These are phyloP conservation scores for Indicator indicator DNA, from an alignment of 2,113 vertebrate genomes.

Conservation along the genomic window DNA sequence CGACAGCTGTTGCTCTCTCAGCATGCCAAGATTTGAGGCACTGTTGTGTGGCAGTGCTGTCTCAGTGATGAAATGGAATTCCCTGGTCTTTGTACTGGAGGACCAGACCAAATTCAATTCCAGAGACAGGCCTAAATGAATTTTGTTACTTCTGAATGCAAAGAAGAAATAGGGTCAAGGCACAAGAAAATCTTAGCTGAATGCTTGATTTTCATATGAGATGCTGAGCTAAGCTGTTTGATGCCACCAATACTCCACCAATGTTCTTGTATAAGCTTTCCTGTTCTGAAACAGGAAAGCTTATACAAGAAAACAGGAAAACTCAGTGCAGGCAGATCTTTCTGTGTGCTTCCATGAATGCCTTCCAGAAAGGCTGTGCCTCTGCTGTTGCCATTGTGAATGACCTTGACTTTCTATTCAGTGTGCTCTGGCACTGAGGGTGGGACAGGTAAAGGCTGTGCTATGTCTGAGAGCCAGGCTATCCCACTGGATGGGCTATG, in stretches of 20 bases:
- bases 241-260: background rate
- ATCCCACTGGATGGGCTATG: background rate
- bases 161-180: background rate
- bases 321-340: background rate
- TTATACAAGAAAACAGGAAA: too few species aligned
- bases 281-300: background rate
- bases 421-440: fast-evolving
- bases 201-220: background rate
- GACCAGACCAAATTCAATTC: background rate
- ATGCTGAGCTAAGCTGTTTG: background rate
- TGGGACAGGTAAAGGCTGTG: background rate
- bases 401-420: background rate
- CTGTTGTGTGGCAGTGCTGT: background rate
- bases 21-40: background rate
- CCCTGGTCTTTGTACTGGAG: background rate
- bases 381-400: background rate
- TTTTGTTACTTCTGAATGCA: background rate
- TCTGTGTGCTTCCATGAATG: background rate
- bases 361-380: background rate
- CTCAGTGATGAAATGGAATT: background rate
- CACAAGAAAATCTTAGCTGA: background rate
- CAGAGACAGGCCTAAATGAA: background rate
- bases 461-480: background rate
- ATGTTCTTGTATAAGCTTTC: background rate
- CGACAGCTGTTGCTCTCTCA: background rate